Evolutionary conservation across 2,113 vertebrate species (phyloP).

Genomic region (Daubentonia madagascariensis): DNA sequence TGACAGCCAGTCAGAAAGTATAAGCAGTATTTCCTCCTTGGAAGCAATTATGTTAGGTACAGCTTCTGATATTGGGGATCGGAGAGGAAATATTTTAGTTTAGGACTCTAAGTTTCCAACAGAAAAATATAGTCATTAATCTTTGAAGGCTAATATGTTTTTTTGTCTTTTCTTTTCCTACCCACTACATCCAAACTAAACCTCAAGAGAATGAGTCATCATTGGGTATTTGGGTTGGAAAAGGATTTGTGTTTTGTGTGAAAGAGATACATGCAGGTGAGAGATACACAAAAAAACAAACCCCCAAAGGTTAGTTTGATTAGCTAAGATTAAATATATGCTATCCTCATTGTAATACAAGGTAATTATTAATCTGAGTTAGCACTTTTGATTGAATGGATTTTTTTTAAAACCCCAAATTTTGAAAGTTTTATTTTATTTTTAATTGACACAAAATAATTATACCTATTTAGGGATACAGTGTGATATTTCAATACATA

Average conservation of each 20-base stretch:
- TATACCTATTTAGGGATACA: background rate
- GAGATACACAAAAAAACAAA: background rate
- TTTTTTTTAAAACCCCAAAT: background rate
- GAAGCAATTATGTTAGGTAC: constrained; percentile 62
- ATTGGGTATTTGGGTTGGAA: background rate
- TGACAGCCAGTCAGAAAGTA: constrained; percentile 54
- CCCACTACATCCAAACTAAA: background rate
- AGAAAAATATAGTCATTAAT: constrained; percentile 59
- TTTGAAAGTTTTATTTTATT: background rate
- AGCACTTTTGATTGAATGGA: background rate
- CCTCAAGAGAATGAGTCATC: background rate
- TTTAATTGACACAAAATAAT: background rate
- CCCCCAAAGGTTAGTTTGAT: background rate
- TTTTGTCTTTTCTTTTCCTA: constrained; percentile 40
- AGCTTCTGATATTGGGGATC: constrained; percentile 53
- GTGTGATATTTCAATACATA: background rate
- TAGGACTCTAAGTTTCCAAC: background rate
- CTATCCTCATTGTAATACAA: background rate
- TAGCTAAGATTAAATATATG: background rate
- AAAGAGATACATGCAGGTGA: background rate
- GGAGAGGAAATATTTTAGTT: constrained; percentile 43
- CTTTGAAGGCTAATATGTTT: constrained; percentile 40
- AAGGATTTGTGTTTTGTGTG: background rate
- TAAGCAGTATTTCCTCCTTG: constrained; percentile 37
- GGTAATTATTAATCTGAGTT: background rate